phyloP scores from a whole-genome alignment of 1,140 invertebrate species.

The Microplitis demolitor region DNA sequence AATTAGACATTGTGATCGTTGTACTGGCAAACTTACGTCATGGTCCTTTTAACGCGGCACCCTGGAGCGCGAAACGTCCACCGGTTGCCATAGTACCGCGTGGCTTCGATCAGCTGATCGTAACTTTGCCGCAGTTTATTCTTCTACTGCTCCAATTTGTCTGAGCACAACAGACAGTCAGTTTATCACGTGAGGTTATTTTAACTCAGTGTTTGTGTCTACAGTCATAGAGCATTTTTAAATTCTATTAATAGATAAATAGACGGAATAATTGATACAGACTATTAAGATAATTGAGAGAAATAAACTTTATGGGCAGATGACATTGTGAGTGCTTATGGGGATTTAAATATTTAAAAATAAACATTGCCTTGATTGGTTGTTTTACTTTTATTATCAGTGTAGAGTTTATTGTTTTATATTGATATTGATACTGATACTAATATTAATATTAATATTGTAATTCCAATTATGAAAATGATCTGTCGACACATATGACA shows the following conservation, averaged over 20 bases:
- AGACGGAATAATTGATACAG: no score
- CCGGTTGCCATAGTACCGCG: slow-evolving; percentile 45
- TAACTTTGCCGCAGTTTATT: background rate
- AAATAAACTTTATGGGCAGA: background rate
- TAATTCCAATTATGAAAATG: background rate
- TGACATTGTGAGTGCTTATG: background rate
- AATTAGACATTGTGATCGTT: background rate
- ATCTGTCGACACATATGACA: background rate
- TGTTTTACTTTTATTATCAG: background rate
- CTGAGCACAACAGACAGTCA: no score
- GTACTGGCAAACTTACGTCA: background rate
- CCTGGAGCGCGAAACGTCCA: slow-evolving; percentile 18
- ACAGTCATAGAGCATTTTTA: no score
- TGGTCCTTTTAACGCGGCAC: slow-evolving; percentile 13
- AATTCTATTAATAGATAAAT: no score
- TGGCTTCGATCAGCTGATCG: slow-evolving; percentile 56
- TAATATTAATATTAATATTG: background rate
- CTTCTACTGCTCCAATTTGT: no score
- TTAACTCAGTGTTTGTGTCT: no score
- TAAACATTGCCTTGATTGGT: background rate
- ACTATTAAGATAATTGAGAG: background rate
- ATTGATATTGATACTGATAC: background rate
- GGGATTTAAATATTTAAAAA: background rate
- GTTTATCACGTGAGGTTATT: no score
- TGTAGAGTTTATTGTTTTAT: background rate